phyloP scores from a whole-genome alignment of 1,140 invertebrate species.

The Asbolus verrucosus region DNA sequence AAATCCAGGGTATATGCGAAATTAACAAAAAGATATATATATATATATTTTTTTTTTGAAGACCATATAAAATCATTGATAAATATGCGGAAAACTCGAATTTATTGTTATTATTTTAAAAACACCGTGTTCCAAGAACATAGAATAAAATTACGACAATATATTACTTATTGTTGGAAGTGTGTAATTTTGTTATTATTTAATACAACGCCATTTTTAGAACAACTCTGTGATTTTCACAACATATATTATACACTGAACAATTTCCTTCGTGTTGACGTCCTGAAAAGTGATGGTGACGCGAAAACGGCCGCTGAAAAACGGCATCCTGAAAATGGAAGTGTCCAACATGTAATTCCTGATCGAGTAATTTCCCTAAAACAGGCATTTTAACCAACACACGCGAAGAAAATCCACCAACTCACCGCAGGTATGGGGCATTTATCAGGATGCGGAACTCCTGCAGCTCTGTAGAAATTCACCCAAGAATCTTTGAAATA shows the following conservation, averaged over 20 bases:
- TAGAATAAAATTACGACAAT: too few species aligned
- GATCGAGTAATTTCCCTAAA: slow-evolving; percentile 18
- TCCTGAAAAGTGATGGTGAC: slow-evolving; percentile 1
- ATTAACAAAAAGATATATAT: too few species aligned
- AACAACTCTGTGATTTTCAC: slow-evolving; percentile 12
- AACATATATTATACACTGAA: slow-evolving; percentile 8
- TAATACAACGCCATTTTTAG: not conserved
- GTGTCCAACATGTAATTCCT: slow-evolving; percentile 1
- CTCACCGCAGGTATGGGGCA: slow-evolving; percentile 49
- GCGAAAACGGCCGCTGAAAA: not conserved
- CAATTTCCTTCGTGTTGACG: not conserved
- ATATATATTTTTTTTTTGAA: too few species aligned
- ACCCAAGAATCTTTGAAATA: slow-evolving; percentile 27
- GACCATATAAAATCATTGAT: too few species aligned
- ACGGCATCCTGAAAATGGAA: not conserved
- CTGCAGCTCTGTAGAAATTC: not conserved
- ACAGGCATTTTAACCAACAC: not conserved
- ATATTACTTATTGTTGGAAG: too few species aligned
- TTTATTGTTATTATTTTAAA: too few species aligned
- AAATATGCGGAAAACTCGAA: too few species aligned
- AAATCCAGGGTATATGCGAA: too few species aligned
- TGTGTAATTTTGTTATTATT: too few species aligned
- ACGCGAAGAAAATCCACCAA: not conserved
- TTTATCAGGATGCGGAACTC: slow-evolving; percentile 43
- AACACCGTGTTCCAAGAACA: too few species aligned